These are phyloP conservation scores for Sinocyclocheilus anophthalmus DNA, from an alignment of 2,113 vertebrate species.

Conservation along the genomic window DNA sequence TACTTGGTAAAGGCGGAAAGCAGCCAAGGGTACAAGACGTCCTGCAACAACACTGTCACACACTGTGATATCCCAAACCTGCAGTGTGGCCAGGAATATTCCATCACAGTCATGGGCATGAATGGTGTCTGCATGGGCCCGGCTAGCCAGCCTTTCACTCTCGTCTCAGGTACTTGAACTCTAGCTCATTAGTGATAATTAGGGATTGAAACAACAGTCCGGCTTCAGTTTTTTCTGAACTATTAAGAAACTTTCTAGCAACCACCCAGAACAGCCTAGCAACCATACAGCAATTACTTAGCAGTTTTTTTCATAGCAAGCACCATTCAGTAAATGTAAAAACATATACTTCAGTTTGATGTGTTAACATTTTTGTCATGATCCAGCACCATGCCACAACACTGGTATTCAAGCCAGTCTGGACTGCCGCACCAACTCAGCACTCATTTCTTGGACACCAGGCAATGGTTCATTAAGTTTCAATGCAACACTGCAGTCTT, in stretches of 20 bases:
- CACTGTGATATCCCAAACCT: conserved; percentile 61
- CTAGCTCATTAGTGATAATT: background rate
- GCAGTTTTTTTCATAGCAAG: background rate
- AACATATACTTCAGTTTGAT: too few relatives aligned
- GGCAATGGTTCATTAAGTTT: conserved; percentile 42
- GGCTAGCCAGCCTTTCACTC: conserved; percentile 48
- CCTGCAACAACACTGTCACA: conserved; percentile 58
- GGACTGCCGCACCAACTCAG: conserved; percentile 37
- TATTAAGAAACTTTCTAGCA: background rate
- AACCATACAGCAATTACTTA: background rate
- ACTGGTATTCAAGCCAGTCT: conserved; percentile 41
- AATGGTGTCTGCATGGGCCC: conserved; percentile 61
- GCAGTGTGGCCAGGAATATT: conserved; percentile 68
- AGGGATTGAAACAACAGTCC: background rate
- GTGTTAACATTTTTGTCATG: background rate
- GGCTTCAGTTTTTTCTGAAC: background rate
- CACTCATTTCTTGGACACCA: conserved; percentile 50
- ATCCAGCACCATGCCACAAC: conserved; percentile 45
- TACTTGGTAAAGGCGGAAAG: conserved; percentile 39
- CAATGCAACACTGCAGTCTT: conserved; percentile 35
- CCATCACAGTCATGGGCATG: conserved; percentile 60
- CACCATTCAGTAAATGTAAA: background rate
- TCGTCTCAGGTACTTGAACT: conserved; percentile 65
- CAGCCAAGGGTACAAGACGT: conserved; percentile 46
- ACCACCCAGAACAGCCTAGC: background rate